Evolutionary conservation across 2,797 vertebrate genomes (phyloP).

Genomic region (Sebastes iracundus): DNA sequence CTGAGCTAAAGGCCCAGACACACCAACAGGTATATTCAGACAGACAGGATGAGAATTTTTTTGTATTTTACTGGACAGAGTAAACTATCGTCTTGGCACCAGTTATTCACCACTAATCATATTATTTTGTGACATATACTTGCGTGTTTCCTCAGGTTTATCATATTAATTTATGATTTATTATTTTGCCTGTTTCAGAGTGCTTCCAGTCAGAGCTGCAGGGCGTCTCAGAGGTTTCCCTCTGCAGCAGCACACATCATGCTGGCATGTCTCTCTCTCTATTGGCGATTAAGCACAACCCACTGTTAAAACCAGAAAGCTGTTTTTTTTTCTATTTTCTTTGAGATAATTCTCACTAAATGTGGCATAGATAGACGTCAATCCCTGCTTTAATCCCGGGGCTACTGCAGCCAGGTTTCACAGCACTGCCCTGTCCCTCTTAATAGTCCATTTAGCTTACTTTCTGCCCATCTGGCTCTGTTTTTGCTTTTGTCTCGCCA

Average conservation of each 20-base stretch:
- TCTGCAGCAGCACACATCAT: background rate
- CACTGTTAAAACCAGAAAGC: constrained; percentile 34
- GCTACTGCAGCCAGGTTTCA: constrained; percentile 10
- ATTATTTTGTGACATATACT: too few species aligned
- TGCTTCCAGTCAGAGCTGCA: background rate
- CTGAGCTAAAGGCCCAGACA: too few species aligned
- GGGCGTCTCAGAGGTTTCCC: background rate
- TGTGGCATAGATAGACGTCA: constrained; percentile 25
- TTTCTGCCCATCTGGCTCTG: constrained; percentile 34
- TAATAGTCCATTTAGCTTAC: constrained; percentile 32
- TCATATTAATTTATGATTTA: background rate
- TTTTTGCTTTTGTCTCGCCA: constrained; percentile 2
- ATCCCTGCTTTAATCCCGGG: constrained; percentile 45
- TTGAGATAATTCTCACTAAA: constrained; percentile 51
- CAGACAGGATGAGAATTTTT: too few species aligned
- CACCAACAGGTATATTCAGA: too few species aligned
- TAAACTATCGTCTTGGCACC: too few species aligned
- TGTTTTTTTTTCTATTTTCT: constrained; percentile 29
- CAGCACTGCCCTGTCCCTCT: background rate
- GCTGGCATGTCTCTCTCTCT: background rate
- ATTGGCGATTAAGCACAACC: background rate
- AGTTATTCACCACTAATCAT: background rate
- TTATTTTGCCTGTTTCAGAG: background rate
- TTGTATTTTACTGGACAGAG: too few species aligned
- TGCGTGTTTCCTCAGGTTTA: background rate